Conservation (phyloP, 1,140 invertebrate genomes). For the Ephestia elutella region DNA sequence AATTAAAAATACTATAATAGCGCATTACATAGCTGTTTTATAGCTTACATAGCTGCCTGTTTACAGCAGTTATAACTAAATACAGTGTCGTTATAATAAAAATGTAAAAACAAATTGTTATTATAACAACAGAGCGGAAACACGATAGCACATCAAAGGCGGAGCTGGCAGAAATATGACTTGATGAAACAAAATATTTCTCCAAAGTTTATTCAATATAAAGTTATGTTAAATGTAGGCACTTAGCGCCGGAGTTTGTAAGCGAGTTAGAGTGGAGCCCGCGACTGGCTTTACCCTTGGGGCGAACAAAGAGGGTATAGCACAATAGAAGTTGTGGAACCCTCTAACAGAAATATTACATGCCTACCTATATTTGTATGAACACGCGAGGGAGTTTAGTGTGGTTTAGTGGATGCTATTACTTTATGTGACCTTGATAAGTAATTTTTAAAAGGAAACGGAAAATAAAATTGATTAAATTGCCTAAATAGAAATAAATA, state of each 20-base stretch:
- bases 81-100: too few species aligned
- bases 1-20: too few species aligned
- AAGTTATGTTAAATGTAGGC: constrained; percentile 16
- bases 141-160: neutral
- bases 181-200: constrained; percentile 5
- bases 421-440: too few species aligned
- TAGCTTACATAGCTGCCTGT: too few species aligned
- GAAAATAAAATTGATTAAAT: too few species aligned
- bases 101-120: neutral
- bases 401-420: neutral
- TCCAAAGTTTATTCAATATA: constrained; percentile 11
- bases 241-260: constrained; percentile 24
- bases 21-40: too few species aligned
- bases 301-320: constrained; percentile 32
- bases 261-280: constrained; percentile 27
- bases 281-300: constrained; percentile 34
- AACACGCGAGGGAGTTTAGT: neutral
- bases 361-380: constrained; percentile 10
- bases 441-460: too few species aligned
- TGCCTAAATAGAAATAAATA: too few species aligned
- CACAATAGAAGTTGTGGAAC: constrained; percentile 40
- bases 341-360: neutral
- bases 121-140: neutral
- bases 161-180: neutral
- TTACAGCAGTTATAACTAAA: too few species aligned